Evolutionary conservation across 2,113 vertebrate species (phyloP).

Genomic region (Myrmophylax atrothorax): DNA sequence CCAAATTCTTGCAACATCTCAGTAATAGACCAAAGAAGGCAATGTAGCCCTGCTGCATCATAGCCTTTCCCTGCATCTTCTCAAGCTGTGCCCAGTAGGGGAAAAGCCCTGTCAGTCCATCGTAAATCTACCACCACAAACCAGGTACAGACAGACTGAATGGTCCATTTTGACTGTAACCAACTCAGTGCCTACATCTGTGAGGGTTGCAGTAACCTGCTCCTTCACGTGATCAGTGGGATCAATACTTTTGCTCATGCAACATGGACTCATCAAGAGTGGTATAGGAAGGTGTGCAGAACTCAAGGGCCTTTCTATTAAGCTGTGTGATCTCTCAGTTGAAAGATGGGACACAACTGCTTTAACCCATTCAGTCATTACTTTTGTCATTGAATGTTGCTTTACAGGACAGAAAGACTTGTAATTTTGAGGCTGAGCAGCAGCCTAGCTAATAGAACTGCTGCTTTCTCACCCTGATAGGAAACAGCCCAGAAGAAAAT

Average conservation of each 20-base stretch:
- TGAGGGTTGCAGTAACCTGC: background rate
- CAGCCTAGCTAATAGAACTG: background rate
- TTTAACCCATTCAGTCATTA: background rate
- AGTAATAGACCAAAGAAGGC: background rate
- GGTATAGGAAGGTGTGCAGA: background rate
- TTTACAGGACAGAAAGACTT: background rate
- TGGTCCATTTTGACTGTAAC: background rate
- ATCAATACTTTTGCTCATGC: background rate
- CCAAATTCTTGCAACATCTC: background rate
- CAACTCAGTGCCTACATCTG: background rate
- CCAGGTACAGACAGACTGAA: background rate
- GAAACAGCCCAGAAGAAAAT: background rate
- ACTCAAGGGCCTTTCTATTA: background rate
- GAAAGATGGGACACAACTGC: background rate
- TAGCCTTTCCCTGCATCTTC: fast-evolving
- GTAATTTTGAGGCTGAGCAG: background rate
- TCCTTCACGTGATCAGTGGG: fast-evolving
- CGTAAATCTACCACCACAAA: background rate
- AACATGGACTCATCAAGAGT: background rate
- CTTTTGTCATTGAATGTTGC: background rate
- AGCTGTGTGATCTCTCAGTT: background rate
- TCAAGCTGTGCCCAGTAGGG: background rate
- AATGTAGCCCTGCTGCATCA: background rate
- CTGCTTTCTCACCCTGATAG: background rate
- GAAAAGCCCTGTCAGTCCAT: background rate